Percentiles rank a stretch among this genome's conserved stretches.
These are phyloP conservation scores for Wasmannia auropunctata DNA, from an alignment of 1,140 invertebrate genomes.

Conservation along the genomic window DNA sequence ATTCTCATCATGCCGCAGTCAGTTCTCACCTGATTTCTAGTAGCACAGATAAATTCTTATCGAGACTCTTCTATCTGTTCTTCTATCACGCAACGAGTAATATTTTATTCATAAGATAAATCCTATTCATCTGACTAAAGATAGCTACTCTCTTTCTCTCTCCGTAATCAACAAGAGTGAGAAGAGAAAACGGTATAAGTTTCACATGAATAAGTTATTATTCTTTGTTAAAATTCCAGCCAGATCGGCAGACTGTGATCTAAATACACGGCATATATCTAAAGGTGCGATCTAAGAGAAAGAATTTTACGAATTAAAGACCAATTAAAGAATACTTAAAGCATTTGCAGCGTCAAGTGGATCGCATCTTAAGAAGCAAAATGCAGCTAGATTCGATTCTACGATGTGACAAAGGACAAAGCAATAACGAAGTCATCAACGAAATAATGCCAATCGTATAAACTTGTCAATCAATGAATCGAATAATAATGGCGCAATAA, in stretches of 20 bases:
- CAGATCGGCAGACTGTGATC: not conserved
- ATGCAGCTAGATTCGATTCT: not conserved
- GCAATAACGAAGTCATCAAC: not conserved
- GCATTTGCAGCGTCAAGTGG: no score
- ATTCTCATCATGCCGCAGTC: not conserved
- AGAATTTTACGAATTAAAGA: no score
- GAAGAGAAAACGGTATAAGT: not conserved
- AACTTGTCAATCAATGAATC: not conserved
- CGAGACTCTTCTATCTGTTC: not conserved
- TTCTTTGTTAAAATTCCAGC: not conserved
- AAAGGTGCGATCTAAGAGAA: no score
- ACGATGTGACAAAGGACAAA: not conserved
- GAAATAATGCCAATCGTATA: not conserved
- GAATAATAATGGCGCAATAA: not conserved
- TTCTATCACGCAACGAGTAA: not conserved
- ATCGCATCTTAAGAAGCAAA: no score
- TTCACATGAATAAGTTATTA: slow-evolving; percentile 15
- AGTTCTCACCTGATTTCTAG: not conserved
- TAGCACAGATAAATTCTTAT: not conserved
- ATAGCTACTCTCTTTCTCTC: not conserved
- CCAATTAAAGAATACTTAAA: no score
- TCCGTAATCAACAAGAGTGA: not conserved
- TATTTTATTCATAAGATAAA: slow-evolving; percentile 40
- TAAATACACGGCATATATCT: not conserved
- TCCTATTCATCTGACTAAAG: not conserved